phyloP scores from a whole-genome alignment of 2,113 vertebrate genomes.

The Catagonus wagneri region DNA sequence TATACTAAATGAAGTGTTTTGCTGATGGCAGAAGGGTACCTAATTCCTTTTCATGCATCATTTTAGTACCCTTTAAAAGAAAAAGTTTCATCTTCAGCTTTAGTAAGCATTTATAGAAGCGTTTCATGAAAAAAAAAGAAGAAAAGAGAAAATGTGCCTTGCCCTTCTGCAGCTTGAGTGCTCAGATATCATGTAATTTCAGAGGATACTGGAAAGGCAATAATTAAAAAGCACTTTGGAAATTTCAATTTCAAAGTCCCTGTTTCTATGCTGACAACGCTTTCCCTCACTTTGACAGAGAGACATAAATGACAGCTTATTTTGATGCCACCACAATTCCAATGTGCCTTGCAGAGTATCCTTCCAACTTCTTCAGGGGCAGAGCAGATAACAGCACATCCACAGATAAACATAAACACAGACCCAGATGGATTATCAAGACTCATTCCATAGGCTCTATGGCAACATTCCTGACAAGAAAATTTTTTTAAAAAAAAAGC shows the following conservation, averaged over 20 bases:
- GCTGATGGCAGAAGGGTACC: background rate
- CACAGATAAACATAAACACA: slow-evolving; percentile 67
- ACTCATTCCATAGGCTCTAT: slow-evolving; percentile 57
- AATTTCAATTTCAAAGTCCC: slow-evolving; percentile 32
- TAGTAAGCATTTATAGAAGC: slow-evolving; percentile 60
- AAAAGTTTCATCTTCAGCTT: slow-evolving; percentile 84
- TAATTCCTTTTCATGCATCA: slow-evolving; percentile 70
- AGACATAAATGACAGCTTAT: background rate
- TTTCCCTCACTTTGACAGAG: slow-evolving; percentile 7
- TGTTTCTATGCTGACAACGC: background rate
- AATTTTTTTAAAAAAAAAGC: background rate
- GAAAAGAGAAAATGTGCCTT: background rate
- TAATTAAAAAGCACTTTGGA: slow-evolving; percentile 28
- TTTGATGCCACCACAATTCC: background rate
- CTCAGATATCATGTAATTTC: slow-evolving; percentile 40
- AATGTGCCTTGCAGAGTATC: slow-evolving; percentile 62
- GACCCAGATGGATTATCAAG: background rate
- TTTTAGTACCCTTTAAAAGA: slow-evolving; percentile 74
- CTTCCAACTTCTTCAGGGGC: slow-evolving; percentile 80
- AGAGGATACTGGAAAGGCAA: slow-evolving; percentile 25
- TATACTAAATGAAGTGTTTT: background rate
- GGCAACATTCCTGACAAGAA: slow-evolving; percentile 48
- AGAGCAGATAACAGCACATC: slow-evolving; percentile 55
- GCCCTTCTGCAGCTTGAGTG: slow-evolving; percentile 52
- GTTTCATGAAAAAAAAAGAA: background rate